phyloP scores from a whole-genome alignment of 2,888 invertebrate species.

The Lumbricus terrestris region DNA sequence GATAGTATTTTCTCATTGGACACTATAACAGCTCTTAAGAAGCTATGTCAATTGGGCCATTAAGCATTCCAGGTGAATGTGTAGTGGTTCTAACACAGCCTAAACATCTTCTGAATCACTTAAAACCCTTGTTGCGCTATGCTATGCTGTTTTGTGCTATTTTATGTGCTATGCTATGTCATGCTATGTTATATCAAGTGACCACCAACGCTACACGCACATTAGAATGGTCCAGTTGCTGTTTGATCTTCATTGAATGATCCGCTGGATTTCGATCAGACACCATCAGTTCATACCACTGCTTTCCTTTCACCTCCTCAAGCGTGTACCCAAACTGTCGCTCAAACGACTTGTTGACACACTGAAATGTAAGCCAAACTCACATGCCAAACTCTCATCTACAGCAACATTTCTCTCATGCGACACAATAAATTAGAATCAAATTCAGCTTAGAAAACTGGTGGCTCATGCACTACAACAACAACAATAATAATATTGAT shows the following conservation, averaged over 20 bases:
- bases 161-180: too few relatives aligned
- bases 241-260: background rate
- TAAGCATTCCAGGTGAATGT: too few relatives aligned
- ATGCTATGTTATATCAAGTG: background rate
- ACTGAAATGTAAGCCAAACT: background rate
- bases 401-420: background rate
- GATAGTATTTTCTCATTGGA: too few relatives aligned
- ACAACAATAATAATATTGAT: too few relatives aligned
- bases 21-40: too few relatives aligned
- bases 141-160: too few relatives aligned
- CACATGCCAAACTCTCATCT: background rate
- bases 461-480: background rate
- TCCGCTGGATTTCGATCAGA: background rate
- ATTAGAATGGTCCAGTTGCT: background rate
- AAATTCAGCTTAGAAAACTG: background rate
- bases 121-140: too few relatives aligned
- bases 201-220: background rate
- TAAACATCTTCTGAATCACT: too few relatives aligned
- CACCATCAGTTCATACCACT: background rate
- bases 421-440: background rate
- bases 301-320: background rate
- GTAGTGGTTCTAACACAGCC: too few relatives aligned
- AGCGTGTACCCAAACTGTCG: background rate
- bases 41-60: too few relatives aligned
- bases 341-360: background rate